Conservation (phyloP, 1,140 invertebrate species). For the Aplysia californica region DNA sequence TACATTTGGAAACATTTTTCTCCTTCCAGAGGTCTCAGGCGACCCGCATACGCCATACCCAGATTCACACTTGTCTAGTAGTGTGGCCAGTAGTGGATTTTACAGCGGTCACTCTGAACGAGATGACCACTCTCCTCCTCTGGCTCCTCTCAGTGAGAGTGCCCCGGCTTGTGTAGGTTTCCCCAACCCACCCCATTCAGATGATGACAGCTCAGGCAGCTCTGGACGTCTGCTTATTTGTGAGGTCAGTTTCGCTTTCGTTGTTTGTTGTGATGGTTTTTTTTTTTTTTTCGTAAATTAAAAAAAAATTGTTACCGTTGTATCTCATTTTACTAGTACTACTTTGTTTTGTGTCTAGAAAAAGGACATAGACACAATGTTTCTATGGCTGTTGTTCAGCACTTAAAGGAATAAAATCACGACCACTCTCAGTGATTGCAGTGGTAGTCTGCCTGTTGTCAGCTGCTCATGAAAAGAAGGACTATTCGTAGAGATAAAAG, state of each 20-base stretch:
- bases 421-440: too few relatives aligned
- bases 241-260: not conserved
- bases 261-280: not conserved
- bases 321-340: too few relatives aligned
- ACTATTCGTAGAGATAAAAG: too few relatives aligned
- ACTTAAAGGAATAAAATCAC: too few relatives aligned
- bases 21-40: too few relatives aligned
- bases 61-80: constrained; percentile 46
- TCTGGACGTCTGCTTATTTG: constrained; percentile 16
- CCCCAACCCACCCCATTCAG: constrained; percentile 17
- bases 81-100: constrained; percentile 60
- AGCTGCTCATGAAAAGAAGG: too few relatives aligned
- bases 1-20: too few relatives aligned
- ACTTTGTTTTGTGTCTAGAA: too few relatives aligned
- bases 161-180: constrained; percentile 41
- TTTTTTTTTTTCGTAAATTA: not conserved
- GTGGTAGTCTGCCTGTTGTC: too few relatives aligned
- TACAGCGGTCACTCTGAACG: constrained; percentile 60
- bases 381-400: too few relatives aligned
- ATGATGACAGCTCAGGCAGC: constrained; percentile 22
- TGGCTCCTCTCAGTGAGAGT: constrained; percentile 67
- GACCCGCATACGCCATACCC: constrained; percentile 24
- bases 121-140: constrained; percentile 73
- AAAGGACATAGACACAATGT: too few relatives aligned
- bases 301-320: too few relatives aligned